A percentile compares a stretch with the other conserved stretches of the same genome.
Evolutionary conservation across 2,113 vertebrate genomes (phyloP).

Genomic region (Syngnathus typhle): DNA sequence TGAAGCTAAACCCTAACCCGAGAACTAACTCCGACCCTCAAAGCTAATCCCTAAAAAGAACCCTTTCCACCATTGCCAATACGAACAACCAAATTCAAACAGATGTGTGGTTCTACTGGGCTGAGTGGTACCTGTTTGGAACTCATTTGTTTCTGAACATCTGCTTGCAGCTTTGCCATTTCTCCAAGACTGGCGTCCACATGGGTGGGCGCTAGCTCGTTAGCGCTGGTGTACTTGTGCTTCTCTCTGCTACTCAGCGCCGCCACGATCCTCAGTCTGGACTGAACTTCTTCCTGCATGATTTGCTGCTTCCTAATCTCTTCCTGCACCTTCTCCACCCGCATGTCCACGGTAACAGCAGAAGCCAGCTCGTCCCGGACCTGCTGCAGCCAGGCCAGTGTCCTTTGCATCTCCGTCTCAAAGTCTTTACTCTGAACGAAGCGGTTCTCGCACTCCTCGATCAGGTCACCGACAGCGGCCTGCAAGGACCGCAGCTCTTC

Average conservation of each 20-base stretch:
- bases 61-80: too few relatives aligned
- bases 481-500: slow-evolving; percentile 81
- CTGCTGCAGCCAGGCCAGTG: slow-evolving; percentile 84
- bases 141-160: slow-evolving; percentile 80
- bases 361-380: slow-evolving; percentile 78
- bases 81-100: neutral
- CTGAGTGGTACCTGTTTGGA: slow-evolving; percentile 73
- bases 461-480: slow-evolving; percentile 71
- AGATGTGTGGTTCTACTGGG: neutral
- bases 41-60: too few relatives aligned
- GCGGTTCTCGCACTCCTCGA: slow-evolving; percentile 85
- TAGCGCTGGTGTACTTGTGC: slow-evolving; percentile 79
- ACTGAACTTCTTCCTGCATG: slow-evolving; percentile 92
- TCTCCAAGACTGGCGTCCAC: slow-evolving; percentile 80
- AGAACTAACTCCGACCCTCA: too few relatives aligned
- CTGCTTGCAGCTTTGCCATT: slow-evolving; percentile 79
- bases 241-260: slow-evolving; percentile 85
- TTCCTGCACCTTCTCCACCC: slow-evolving; percentile 86
- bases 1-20: too few relatives aligned
- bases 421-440: slow-evolving; percentile 84
- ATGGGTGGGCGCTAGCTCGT: slow-evolving; percentile 82
- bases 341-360: slow-evolving; percentile 77
- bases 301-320: slow-evolving; percentile 93
- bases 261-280: slow-evolving; percentile 85
- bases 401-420: slow-evolving; percentile 85